phyloP scores from a whole-genome alignment of 1,140 invertebrate species.

The Cephus cinctus region DNA sequence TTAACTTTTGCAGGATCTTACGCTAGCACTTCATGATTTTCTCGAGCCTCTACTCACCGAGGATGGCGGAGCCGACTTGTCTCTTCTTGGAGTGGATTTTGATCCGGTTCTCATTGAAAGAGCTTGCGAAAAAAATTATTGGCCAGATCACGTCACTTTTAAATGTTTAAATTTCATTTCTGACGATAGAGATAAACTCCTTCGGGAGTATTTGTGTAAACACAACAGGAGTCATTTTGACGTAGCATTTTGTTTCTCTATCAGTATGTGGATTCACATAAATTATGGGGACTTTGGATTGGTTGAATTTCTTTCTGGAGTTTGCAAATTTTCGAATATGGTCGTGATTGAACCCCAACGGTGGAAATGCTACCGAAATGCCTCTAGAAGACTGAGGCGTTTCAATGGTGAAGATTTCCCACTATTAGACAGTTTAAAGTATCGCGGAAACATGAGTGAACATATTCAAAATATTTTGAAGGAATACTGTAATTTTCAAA shows the following conservation, averaged over 20 bases:
- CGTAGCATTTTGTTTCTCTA: constrained; percentile 74
- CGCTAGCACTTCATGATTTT: constrained; percentile 60
- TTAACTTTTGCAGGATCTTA: constrained; percentile 60
- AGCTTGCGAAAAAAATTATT: constrained; percentile 58
- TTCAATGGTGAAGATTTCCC: constrained; percentile 61
- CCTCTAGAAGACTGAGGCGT: constrained; percentile 67
- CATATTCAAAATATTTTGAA: constrained; percentile 63
- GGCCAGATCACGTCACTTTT: constrained; percentile 55
- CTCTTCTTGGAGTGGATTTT: constrained; percentile 72
- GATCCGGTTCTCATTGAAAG: constrained; percentile 69
- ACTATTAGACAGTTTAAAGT: constrained; percentile 58
- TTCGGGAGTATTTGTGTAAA: constrained; percentile 52
- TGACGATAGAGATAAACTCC: constrained; percentile 36
- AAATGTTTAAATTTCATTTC: constrained; percentile 64
- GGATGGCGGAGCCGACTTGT: constrained; percentile 41
- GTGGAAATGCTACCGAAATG: constrained; percentile 78
- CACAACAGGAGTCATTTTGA: constrained; percentile 62
- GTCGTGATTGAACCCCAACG: constrained; percentile 78
- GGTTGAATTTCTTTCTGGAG: constrained; percentile 58
- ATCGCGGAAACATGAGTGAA: constrained; percentile 60
- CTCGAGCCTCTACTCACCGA: constrained; percentile 49
- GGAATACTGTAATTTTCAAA: constrained; percentile 53
- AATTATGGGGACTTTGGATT: constrained; percentile 76
- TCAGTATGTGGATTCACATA: constrained; percentile 87
- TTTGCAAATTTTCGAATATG: constrained; percentile 57